Evolutionary conservation across 2,797 vertebrate species (phyloP), one percentile per base, ranked within the genome.

Genomic region (Antennarius maculatus): DNA sequence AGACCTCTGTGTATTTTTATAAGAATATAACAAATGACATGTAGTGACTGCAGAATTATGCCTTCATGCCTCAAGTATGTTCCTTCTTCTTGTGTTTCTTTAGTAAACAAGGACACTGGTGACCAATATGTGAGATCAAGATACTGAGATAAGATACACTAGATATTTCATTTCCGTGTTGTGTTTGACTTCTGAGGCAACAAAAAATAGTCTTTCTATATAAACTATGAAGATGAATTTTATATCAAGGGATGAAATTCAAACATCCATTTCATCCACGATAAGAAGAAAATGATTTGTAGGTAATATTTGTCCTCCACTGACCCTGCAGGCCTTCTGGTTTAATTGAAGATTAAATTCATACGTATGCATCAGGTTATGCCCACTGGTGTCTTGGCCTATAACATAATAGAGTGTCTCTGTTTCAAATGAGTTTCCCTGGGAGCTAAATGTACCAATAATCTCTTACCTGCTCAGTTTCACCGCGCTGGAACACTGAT

Each of bases 401-500:
- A n/a, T 29, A 14, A 39, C 15, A 31, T 12, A 53, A 53, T 56
- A 60, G 58, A 46, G 54, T 2, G 0, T 69, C 10, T 51, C 5
- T 76, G n/a, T 69, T 45, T 28, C 6, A 41, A 43, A 76, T 63
- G n/a, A 41, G 54, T 61, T 62, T 50, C 6, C 37, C 9, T 2
- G 7, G 10, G 8, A 74, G 65, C 50, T 73, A 51, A 77, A 62
- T 64, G 58, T 51, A 43, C 46, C 67, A 55, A 16, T 77, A 69
- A 77, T 80, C 64, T 68, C 54, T 65, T 72, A 67, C 58, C 41
- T 57, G 58, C 49, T 69, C 45, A 63, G 17, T 34, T 39, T 53
- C 10, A 12, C 47, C 11, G 43, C n/a, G 51, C 59, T 54, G 42
- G 48, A 66, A 79, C 72, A 72, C 61, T 58, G 74, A 62, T 52